Evolutionary conservation across 2,888 invertebrate species (phyloP).

Genomic region (Agrenia bidenticulata): DNA sequence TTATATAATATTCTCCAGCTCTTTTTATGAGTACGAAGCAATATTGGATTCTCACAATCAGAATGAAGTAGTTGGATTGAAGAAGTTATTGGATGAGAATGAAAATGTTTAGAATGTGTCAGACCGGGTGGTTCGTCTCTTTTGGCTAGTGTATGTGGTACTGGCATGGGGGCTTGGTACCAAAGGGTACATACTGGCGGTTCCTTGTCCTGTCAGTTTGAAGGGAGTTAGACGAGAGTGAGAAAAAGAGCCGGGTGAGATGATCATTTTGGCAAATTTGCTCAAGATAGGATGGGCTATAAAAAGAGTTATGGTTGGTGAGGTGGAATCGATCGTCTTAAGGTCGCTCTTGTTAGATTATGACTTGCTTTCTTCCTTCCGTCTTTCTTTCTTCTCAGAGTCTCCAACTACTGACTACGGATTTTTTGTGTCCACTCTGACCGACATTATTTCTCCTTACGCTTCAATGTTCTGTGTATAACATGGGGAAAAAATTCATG

Average conservation of each 20-base stretch:
- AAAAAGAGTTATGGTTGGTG: slow-evolving; percentile 48
- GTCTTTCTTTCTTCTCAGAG: neutral
- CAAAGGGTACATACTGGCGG: no score
- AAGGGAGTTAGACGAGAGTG: slow-evolving; percentile 19
- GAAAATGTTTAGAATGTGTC: slow-evolving; percentile 22
- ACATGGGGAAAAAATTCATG: slow-evolving; percentile 16
- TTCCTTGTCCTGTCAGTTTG: slow-evolving; percentile 12
- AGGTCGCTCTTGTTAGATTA: slow-evolving; percentile 14
- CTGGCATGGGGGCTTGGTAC: neutral
- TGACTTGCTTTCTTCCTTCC: slow-evolving; percentile 23
- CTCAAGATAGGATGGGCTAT: slow-evolving; percentile 49
- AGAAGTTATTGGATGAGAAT: slow-evolving; percentile 20
- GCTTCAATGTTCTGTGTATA: neutral
- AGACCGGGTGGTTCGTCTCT: slow-evolving; percentile 5
- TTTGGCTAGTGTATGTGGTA: no score
- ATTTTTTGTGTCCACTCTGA: no score
- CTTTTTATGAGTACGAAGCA: slow-evolving; percentile 5
- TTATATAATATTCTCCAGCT: neutral
- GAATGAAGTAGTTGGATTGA: neutral
- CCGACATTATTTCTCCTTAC: no score
- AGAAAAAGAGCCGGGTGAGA: slow-evolving; percentile 38
- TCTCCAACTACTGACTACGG: no score
- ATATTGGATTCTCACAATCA: slow-evolving; percentile 13
- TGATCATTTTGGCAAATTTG: slow-evolving; percentile 51
- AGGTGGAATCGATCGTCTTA: slow-evolving; percentile 44